Base-by-base conservation (phyloP, 2,113 vertebrate species). In the Gracilinanus agilis region DNA sequence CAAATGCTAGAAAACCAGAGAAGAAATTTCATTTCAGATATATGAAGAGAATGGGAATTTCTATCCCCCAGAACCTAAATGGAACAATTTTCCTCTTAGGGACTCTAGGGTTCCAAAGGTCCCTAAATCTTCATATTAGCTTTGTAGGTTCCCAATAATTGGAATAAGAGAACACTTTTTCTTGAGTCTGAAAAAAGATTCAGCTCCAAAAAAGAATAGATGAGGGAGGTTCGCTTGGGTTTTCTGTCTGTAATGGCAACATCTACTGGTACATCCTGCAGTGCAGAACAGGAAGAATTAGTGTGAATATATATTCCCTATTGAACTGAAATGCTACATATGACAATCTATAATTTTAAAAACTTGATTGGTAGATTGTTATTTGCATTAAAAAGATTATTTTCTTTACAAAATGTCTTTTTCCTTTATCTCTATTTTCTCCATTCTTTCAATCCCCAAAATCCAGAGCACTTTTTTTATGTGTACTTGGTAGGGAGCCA, bases 121-220 rank as follows among this genome's bases (percentile, higher is more conserved):
- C 53, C 75, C 29, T 23, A 88, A 75, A 53, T 3, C 23, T 44
- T 91, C 53, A 88, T 0, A 8, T 61, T 93, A 93, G 44, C 2
- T 24, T 16, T 89, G 61, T 3, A 49, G 49, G 95, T 95, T 91
- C 54, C 19, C 56, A 93, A 61, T 89, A 95, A 95, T 44, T 92
- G 34, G 92, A 92, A 90, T 88, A 90, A 58, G 92, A 24, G 95
- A 54, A 90, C 94, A 95, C n/a, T 5, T 90, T 1, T 91, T 19
- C 3, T 25, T 40, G 55, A 34, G 92, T 92, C 44, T 94, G 75
- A 95, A 83, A 1, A 88, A 93, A 92, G 88, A 21, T 55, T 58
- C 34, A 40, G 3, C 44, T 89, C 3, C 44, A 25, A 61, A 91
- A 88, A 90, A 83, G 21, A 92, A 49, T 49, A 49, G 49, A 90